Evolutionary conservation across 2,113 vertebrate species (phyloP).

Genomic region (Brachyhypopomus gauderio): DNA sequence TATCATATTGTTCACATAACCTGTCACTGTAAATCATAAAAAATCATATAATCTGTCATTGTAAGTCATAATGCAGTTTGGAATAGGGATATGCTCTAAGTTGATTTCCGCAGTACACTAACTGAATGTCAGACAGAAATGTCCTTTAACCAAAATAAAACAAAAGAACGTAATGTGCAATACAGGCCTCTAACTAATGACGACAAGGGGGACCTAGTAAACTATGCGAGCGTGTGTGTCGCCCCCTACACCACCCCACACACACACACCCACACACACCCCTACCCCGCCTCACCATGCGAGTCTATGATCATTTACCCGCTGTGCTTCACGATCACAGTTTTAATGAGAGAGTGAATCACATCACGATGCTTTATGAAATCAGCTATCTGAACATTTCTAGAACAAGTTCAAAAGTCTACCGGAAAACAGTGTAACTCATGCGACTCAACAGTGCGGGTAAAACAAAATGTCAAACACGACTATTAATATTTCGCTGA

Average conservation of each 20-base stretch:
- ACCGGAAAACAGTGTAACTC: too few species aligned
- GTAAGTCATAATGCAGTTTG: constrained; percentile 9
- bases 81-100: not conserved
- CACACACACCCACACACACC: too few species aligned
- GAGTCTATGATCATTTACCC: not conserved
- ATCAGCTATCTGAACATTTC: not conserved
- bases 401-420: not conserved
- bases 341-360: not conserved
- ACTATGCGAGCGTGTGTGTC: too few species aligned
- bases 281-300: too few species aligned
- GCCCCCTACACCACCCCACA: too few species aligned
- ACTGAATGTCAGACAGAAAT: not conserved
- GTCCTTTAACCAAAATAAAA: not conserved
- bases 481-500: not conserved
- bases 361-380: not conserved
- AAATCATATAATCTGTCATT: not conserved
- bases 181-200: not conserved
- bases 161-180: not conserved
- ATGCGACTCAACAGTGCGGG: not conserved
- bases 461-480: not conserved
- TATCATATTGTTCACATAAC: not conserved
- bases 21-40: not conserved
- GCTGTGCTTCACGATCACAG: too few species aligned
- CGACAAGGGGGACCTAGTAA: too few species aligned
- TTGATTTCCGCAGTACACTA: not conserved